Evolutionary conservation across 2,888 invertebrate species (phyloP), one percentile per base, ranked within the genome.

Genomic region (Harpalus rubripes): DNA sequence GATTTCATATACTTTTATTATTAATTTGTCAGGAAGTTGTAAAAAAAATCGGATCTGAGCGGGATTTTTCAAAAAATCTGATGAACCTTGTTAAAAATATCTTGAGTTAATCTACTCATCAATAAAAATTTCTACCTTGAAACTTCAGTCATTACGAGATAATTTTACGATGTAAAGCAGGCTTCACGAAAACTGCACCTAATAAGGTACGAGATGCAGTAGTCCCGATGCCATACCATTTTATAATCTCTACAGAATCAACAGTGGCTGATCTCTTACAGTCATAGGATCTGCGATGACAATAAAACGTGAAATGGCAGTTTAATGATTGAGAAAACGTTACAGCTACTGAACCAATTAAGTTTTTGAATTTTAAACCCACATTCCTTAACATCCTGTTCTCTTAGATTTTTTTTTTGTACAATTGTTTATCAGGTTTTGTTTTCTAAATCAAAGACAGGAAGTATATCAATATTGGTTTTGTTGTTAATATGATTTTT

Each of bases 291-390:
- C 7, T 72, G 18, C 76, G 68, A 61, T 84, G 84, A 68, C 65
- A 84, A 41, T 65, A 52, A 81, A 80, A 59, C 61, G 72, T 85
- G 79, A 85, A 81, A 81, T 72, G 39, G 74, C 81, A 86, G 85
- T 85, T 86, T 87, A 88, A 88, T 87, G 86, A 86, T 84, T 81
- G 85, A 63, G 87, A 85, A 85, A 81, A 85, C 88, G 88, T 88
- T 88, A 88, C 88, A 86, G 88, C 88, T 88, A 88, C 88, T 86
- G 88, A 87, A 85, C 88, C 88, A 88, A 88, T 88, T 88, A 88
- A 87, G 88, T 88, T 86, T 86, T 87, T 87, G 87, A 88, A 88
- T 88, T 88, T 87, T 88, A 87, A 87, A 87, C 88, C 88, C 87
- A 88, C 89, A 89, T 89, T 89, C 89, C 88, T 87, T 87, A 87